These are phyloP conservation scores for Nothocercus julius DNA, from an alignment of 2,113 vertebrate species.

Conservation along the genomic window DNA sequence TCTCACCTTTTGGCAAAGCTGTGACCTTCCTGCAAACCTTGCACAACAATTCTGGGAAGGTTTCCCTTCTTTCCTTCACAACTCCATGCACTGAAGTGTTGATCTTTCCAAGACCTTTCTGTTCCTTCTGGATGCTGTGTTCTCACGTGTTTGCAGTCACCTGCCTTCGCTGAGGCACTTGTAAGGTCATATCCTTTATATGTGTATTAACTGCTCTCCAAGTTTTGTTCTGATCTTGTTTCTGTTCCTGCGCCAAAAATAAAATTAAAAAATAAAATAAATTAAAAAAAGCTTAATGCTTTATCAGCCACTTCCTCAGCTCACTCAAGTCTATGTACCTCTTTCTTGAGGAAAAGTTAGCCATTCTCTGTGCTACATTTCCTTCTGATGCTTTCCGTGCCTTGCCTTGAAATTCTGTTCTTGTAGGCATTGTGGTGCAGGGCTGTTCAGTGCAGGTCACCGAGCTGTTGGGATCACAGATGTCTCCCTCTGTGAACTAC, in stretches of 20 bases:
- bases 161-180: neutral
- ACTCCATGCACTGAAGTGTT: no score
- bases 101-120: neutral
- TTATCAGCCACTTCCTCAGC: no score
- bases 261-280: neutral
- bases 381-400: neutral
- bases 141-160: neutral
- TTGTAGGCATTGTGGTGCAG: neutral
- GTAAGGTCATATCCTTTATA: neutral
- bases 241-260: neutral
- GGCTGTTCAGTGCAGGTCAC: neutral
- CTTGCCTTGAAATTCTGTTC: neutral
- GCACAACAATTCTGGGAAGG: no score
- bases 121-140: neutral
- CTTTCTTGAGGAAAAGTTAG: neutral
- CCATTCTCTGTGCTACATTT: neutral
- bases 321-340: neutral
- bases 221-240: neutral
- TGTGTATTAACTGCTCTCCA: neutral
- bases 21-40: neutral
- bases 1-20: neutral
- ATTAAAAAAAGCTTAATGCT: neutral
- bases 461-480: fast-evolving
- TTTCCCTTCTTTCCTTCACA: neutral
- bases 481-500: neutral